phyloP scores from a whole-genome alignment of 2,797 vertebrate species.

The Alectoris magna region DNA sequence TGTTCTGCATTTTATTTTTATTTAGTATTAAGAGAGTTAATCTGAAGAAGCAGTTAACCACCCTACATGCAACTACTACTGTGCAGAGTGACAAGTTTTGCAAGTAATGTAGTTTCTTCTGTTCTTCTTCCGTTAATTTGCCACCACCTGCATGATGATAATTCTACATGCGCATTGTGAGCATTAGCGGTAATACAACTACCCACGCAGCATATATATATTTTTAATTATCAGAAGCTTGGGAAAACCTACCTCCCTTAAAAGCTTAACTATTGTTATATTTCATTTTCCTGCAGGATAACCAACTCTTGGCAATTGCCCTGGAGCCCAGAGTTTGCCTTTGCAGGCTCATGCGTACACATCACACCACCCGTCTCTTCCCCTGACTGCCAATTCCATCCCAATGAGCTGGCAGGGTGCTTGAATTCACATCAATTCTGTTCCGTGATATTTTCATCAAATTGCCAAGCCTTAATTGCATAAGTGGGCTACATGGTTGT shows the following conservation, averaged over 20 bases:
- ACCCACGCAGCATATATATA: background rate
- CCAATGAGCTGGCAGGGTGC: slow-evolving; percentile 68
- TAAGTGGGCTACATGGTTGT: slow-evolving; percentile 56
- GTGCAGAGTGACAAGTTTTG: background rate
- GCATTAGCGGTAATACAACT: background rate
- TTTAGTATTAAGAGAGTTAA: background rate
- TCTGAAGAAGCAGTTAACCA: background rate
- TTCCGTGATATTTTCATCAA: slow-evolving; percentile 74
- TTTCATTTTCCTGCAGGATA: slow-evolving; percentile 57
- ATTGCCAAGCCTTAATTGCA: slow-evolving; percentile 71
- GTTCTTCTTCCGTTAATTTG: background rate
- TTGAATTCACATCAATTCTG: slow-evolving; percentile 69
- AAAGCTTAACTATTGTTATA: slow-evolving; percentile 50
- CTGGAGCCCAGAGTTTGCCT: slow-evolving; percentile 61
- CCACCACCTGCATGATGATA: background rate
- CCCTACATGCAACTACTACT: background rate
- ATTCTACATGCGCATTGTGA: background rate
- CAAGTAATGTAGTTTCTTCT: background rate
- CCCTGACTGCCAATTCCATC: slow-evolving; percentile 69
- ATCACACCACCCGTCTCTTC: slow-evolving; percentile 69
- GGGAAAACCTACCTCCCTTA: background rate
- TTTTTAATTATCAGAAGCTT: background rate
- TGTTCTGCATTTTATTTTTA: background rate
- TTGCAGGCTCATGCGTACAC: slow-evolving; percentile 57
- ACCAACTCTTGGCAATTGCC: slow-evolving; percentile 64